Percentiles rank a stretch among this genome's conserved stretches.
phyloP scores from a whole-genome alignment of 2,888 invertebrate genomes.

The Caenorhabditis japonica region DNA sequence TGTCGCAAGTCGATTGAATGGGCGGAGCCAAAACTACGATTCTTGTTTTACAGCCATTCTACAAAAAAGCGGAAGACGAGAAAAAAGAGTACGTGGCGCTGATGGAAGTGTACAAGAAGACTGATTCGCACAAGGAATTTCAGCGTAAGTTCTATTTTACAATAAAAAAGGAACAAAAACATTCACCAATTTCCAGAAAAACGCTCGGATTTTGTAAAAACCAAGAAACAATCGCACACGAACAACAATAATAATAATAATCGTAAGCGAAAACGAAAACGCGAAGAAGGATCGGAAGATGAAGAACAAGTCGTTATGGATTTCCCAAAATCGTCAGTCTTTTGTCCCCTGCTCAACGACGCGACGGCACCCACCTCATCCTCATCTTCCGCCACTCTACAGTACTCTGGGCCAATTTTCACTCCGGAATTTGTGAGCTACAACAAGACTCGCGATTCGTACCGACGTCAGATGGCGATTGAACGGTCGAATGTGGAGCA shows the following conservation, averaged over 20 bases:
- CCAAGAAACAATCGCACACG: too few species aligned
- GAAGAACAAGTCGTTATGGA: conserved; percentile 12
- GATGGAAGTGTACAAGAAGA: conserved; percentile 41
- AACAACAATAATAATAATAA: too few species aligned
- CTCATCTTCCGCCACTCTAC: conserved; percentile 5
- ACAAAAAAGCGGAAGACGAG: conserved; percentile 30
- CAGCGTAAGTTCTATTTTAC: conserved; percentile 9
- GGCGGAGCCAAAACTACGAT: not conserved
- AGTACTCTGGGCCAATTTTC: conserved; percentile 43
- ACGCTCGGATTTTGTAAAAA: conserved; percentile 6
- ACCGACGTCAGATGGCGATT: conserved; percentile 36
- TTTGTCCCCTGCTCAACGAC: conserved; percentile 34
- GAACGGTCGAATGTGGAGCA: conserved; percentile 43
- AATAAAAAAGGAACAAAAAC: not conserved
- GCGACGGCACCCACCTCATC: too few species aligned
- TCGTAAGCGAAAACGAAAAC: conserved; percentile 17
- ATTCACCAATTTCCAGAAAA: conserved; percentile 12
- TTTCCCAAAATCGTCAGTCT: conserved; percentile 20
- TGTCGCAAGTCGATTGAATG: too few species aligned
- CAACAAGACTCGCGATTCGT: conserved; percentile 48
- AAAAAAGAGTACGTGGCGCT: conserved; percentile 15
- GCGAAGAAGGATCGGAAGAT: conserved; percentile 23
- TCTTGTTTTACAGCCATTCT: conserved; percentile 16
- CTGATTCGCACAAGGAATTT: conserved; percentile 32
- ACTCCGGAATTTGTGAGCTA: conserved; percentile 38